A percentile compares a stretch with the other conserved stretches of the same genome.
Evolutionary conservation across 2,797 vertebrate genomes (phyloP).

Genomic region (Poeciliopsis turneri): DNA sequence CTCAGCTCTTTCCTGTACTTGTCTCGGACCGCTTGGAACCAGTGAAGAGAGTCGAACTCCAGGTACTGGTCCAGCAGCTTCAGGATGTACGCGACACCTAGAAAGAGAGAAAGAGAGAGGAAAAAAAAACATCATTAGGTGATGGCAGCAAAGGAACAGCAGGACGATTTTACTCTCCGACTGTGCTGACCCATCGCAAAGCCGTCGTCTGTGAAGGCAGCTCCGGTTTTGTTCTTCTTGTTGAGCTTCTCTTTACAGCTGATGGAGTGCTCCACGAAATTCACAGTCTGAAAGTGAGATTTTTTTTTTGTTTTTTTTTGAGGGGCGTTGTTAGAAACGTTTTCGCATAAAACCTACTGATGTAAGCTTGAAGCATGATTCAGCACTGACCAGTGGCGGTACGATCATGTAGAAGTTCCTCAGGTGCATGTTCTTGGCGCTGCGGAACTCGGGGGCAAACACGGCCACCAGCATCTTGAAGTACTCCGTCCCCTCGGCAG

Average conservation of each 20-base stretch:
- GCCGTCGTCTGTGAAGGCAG: slow-evolving; percentile 97
- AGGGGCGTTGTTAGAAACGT: background rate
- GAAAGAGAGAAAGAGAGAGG: background rate
- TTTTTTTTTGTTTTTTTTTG: too few species aligned
- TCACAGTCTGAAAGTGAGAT: slow-evolving; percentile 86
- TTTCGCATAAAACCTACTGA: accelerated
- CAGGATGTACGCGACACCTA: slow-evolving; percentile 97
- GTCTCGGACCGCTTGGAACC: slow-evolving; percentile 97
- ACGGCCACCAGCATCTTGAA: slow-evolving; percentile 99
- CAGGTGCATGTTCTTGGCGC: slow-evolving; percentile 95
- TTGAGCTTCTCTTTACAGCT: slow-evolving; percentile 97
- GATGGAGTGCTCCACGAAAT: slow-evolving; percentile 98
- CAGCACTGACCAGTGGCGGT: slow-evolving; percentile 89
- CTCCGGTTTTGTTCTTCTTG: slow-evolving; percentile 98
- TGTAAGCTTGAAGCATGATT: accelerated
- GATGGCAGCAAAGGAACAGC: background rate
- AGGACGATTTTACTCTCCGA: background rate
- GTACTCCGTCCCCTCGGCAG: slow-evolving; percentile 96
- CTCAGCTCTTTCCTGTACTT: slow-evolving; percentile 95
- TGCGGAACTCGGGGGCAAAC: slow-evolving; percentile 96
- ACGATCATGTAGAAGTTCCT: slow-evolving; percentile 99
- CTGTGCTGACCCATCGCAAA: slow-evolving; percentile 94
- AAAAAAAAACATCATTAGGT: background rate
- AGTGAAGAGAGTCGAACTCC: slow-evolving; percentile 98
- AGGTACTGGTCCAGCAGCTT: slow-evolving; percentile 98